Conservation (phyloP, 92 coral and sea anemone genomes). For the Ricordea florida region DNA sequence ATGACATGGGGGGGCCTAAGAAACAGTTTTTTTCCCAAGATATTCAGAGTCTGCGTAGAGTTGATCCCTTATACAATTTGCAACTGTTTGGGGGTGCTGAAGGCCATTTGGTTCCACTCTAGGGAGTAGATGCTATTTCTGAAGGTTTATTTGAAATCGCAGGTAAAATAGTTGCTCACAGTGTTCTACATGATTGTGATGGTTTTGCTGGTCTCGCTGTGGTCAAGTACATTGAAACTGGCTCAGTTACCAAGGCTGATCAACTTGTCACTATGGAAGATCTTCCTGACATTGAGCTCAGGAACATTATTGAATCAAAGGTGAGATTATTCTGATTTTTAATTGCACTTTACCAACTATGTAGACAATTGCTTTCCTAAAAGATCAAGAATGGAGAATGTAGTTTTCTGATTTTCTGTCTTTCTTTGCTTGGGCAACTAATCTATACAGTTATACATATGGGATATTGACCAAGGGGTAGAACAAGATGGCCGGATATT, state of each 20-base stretch:
- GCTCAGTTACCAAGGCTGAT: slow-evolving; percentile 4
- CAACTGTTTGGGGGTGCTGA: slow-evolving; percentile 47
- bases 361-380: too few relatives aligned
- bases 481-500: too few relatives aligned
- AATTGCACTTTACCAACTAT: too few relatives aligned
- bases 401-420: too few relatives aligned
- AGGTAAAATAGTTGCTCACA: slow-evolving; percentile 49
- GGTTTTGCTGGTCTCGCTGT: slow-evolving; percentile 8
- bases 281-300: slow-evolving; percentile 32
- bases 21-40: slow-evolving; percentile 32
- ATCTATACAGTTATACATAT: too few relatives aligned
- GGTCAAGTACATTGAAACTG: slow-evolving; percentile 12
- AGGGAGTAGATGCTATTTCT: slow-evolving; percentile 60
- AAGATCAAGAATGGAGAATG: too few relatives aligned
- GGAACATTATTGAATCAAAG: slow-evolving; percentile 23
- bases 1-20: slow-evolving; percentile 57
- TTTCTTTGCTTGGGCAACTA: too few relatives aligned
- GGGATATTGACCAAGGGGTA: too few relatives aligned
- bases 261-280: slow-evolving; percentile 12
- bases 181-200: slow-evolving; percentile 17
- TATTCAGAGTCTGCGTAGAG: slow-evolving; percentile 10
- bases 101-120: slow-evolving; percentile 57
- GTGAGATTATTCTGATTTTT: slow-evolving; percentile 7
- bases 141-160: slow-evolving; percentile 12
- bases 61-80: slow-evolving; percentile 34